Evolutionary conservation across 2,113 vertebrate genomes (phyloP), one percentile per base, ranked within the genome.

Genomic region (Anas platyrhynchos): DNA sequence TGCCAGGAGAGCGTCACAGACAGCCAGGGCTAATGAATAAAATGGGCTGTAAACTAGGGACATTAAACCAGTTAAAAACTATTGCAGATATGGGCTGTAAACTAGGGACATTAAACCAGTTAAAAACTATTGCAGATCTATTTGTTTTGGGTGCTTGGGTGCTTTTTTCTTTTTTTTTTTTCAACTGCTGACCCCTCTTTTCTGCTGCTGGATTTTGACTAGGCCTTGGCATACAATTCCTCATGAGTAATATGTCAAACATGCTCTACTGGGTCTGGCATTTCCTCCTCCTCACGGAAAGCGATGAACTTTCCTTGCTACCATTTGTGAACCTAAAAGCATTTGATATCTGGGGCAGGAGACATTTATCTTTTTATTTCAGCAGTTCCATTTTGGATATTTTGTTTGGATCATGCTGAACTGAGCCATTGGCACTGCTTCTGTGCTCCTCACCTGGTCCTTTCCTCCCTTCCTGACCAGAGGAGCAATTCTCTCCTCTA

Each of bases 161-260:
- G 43, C 43, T 44, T 46, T 8, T 17, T 46, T 46, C 20, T 46
- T 46, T 18, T 46, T 46, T 46, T 46, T 46, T 46, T 46, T 20
- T 46, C 4, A 58, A 62, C 82, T 81, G 43, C 38, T 86, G 83
- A 86, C 86, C 80, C 34, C 14, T n/a, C 4, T 75, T 81, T 68
- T n/a, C 43, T 86, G 87, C 78, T 59, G 41, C 20, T 81, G 86
- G 34, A 68, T 86, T 93, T 87, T 90, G 61, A 83, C 56, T 29
- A 56, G 46, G 55, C 56, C 61, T 88, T 52, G 74, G 65, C 56
- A 83, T 27, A 29, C 31, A 46, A 86, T 88, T 84, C 68, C 26
- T 48, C 46, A 66, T 44, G n/a, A 94, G 67, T 72, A 86, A 96
- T 72, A 46, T 41, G 77, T 83, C 79, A 94, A 88, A 86, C 76